Percentiles rank a stretch among this genome's conserved stretches.
These are phyloP conservation scores for Gastrophryne carolinensis DNA, from an alignment of 2,797 vertebrate genomes.

Conservation along the genomic window DNA sequence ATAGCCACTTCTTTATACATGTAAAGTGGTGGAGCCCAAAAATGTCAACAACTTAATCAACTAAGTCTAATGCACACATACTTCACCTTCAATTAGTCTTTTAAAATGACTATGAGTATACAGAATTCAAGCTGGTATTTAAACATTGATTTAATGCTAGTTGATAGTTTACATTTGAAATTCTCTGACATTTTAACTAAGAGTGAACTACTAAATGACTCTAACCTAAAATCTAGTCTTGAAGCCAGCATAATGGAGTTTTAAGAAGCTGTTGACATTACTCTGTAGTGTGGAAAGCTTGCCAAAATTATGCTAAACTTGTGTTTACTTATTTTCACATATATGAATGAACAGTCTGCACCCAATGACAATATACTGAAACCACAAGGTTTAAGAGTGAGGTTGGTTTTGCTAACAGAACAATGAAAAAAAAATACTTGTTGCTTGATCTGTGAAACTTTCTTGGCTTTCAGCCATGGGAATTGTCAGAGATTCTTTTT, in stretches of 20 bases:
- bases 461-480: slow-evolving; percentile 43
- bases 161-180: too few relatives aligned
- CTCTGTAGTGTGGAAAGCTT: slow-evolving; percentile 6
- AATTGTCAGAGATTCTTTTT: background rate
- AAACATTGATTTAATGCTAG: too few relatives aligned
- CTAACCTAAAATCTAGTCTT: background rate
- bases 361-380: slow-evolving; percentile 62
- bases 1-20: too few relatives aligned
- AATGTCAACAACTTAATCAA: too few relatives aligned
- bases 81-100: too few relatives aligned
- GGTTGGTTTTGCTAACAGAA: slow-evolving; percentile 51
- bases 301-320: slow-evolving; percentile 20
- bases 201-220: background rate
- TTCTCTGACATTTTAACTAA: too few relatives aligned
- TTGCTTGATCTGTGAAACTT: slow-evolving; percentile 42
- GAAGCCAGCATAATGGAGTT: slow-evolving; percentile 22
- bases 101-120: too few relatives aligned
- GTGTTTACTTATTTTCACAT: slow-evolving; percentile 50
- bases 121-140: too few relatives aligned
- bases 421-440: slow-evolving; percentile 46
- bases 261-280: slow-evolving; percentile 30
- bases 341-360: slow-evolving; percentile 48
- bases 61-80: too few relatives aligned
- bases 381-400: slow-evolving; percentile 51
- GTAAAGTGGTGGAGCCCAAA: too few relatives aligned